Evolutionary conservation across 2,888 invertebrate species (phyloP), one percentile per base, ranked within the genome.

Genomic region (Standfussiana lucernea): DNA sequence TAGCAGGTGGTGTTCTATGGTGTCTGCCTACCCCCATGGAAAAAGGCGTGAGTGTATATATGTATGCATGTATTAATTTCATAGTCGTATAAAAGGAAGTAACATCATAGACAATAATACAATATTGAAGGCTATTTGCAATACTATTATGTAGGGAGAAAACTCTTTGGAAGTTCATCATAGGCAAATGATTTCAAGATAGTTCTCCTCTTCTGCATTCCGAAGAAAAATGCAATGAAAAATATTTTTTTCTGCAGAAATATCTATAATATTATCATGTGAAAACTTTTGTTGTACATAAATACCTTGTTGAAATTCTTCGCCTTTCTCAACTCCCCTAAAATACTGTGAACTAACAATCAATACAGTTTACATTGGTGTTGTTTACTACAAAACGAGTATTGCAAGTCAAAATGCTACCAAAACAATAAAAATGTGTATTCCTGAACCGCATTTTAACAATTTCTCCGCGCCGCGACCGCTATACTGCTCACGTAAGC

Each of bases 401-500:
- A 35, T 35, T 40, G n/a, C 21, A 67, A 42, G 42, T 21, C 37
- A 0, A 42, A 59, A 67, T 21, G 53, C 28, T 2, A 21, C 15
- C 15, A 66, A 73, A 56, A 56, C 1, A 62, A 47, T 1, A 21
- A 79, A 80, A 73, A 67, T 32, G 40, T 24, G 1, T 70, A 64
- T 62, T 56, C 47, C 35, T 24, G 8, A 64, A 64, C 37, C 32
- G 18, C 32, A n/a, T 80, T 85, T 83, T 62, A 79, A 72, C 45
- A 84, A 79, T 74, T 74, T 69, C 47, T 61, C 64, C 80, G 65
- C 75, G 65, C 69, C 53, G 40, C 53, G 10, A 40, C 28, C 75
- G 61, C 47, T 65, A 71, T 40, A 56, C 59, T 32, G 35, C 10
- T 24, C 35, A 61, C 24, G 24, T 35, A 35, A 24, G 21, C 21